phyloP scores from a whole-genome alignment of 2,797 vertebrate species.

The Oreochromis grahami region DNA sequence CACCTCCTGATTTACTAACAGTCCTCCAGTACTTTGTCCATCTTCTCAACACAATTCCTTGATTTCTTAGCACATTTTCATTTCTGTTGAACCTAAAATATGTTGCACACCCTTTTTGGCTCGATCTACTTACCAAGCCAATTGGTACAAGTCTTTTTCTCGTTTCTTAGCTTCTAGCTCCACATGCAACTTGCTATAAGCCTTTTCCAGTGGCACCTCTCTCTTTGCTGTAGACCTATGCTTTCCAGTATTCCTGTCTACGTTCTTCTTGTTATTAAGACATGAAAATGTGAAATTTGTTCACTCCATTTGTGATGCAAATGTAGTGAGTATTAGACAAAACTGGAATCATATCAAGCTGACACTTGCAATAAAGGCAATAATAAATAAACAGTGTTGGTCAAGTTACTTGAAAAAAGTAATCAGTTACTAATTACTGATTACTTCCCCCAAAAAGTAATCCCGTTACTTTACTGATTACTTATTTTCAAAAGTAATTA shows the following conservation, averaged over 20 bases:
- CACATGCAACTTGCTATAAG: accelerated
- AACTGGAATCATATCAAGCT: background rate
- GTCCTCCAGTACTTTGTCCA: background rate
- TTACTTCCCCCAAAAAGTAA: too few relatives aligned
- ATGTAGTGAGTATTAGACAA: background rate
- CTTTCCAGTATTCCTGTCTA: background rate
- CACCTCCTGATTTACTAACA: background rate
- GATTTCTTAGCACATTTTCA: background rate
- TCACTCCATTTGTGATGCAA: background rate
- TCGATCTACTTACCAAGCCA: accelerated
- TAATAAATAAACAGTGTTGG: background rate
- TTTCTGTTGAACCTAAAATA: background rate
- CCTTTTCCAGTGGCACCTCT: background rate
- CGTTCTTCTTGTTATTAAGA: background rate
- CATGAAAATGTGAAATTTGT: background rate
- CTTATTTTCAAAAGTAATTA: too few relatives aligned
- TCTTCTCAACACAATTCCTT: background rate
- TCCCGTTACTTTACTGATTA: too few relatives aligned
- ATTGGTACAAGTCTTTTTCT: background rate
- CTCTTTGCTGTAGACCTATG: background rate
- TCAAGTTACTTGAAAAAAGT: too few relatives aligned
- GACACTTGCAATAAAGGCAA: background rate
- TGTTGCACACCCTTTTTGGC: background rate
- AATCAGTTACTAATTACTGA: too few relatives aligned
- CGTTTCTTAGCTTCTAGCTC: background rate